Conservation (phyloP, 2,113 vertebrate genomes). For the Phodopus roborovskii region DNA sequence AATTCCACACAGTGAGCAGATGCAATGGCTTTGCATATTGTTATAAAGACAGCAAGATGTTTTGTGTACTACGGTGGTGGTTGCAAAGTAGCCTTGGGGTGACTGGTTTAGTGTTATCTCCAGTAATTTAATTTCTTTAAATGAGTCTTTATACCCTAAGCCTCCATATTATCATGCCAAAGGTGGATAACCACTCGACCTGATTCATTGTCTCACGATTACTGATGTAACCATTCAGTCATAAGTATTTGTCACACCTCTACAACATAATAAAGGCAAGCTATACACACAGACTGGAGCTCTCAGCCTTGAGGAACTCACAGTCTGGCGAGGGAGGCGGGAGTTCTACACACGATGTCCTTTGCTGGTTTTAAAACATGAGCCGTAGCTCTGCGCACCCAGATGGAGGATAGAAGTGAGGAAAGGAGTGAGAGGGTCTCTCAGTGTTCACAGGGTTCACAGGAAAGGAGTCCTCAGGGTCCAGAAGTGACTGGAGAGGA, state of each 20-base stretch:
- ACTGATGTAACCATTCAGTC: not conserved
- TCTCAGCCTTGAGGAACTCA: not conserved
- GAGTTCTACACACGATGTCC: not conserved
- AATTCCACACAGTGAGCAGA: not conserved
- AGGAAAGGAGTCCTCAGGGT: not conserved
- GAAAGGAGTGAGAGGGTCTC: not conserved
- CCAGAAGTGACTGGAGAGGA: not conserved
- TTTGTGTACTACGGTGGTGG: not conserved
- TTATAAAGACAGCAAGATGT: not conserved
- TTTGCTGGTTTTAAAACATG: not conserved
- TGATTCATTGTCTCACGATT: not conserved
- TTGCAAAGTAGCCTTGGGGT: not conserved
- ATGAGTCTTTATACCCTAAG: not conserved
- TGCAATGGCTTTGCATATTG: not conserved
- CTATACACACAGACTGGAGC: not conserved
- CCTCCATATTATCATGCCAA: not conserved
- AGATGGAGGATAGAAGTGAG: not conserved
- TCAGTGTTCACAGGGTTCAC: not conserved
- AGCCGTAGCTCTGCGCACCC: not conserved
- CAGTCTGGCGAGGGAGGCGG: not conserved
- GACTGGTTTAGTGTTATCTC: constrained; percentile 22
- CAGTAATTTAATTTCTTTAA: constrained; percentile 55
- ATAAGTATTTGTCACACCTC: constrained; percentile 19
- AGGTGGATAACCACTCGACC: not conserved
- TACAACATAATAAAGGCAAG: not conserved